Percentiles rank a stretch among this genome's conserved stretches.
phyloP scores from a whole-genome alignment of 2,888 invertebrate genomes.

The Orchesella flavescens region DNA sequence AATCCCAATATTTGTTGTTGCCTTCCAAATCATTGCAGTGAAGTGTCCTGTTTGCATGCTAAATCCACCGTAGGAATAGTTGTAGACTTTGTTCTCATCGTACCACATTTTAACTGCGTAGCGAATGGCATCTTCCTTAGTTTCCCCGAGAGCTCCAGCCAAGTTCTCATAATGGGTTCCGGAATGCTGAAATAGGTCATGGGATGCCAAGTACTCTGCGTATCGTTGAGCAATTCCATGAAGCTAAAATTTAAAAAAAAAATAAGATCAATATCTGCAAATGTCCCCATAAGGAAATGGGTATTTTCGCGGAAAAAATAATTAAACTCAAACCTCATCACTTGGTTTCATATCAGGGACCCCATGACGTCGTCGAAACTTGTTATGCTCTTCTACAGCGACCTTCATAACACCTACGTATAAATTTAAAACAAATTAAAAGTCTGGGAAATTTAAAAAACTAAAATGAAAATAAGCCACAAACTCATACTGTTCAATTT shows the following conservation, averaged over 20 bases:
- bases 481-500: no score
- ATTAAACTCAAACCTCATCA: no score
- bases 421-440: no score
- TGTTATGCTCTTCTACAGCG: constrained; percentile 12
- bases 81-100: constrained; percentile 39
- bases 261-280: no score
- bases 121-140: constrained; percentile 7
- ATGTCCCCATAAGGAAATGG: no score
- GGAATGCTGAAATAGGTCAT: constrained; percentile 9
- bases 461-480: no score
- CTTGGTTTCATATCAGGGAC: neutral
- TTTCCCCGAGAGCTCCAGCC: neutral
- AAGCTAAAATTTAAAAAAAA: neutral
- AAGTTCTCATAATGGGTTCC: constrained; percentile 11
- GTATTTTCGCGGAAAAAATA: no score
- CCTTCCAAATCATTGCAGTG: constrained; percentile 58
- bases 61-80: constrained; percentile 40
- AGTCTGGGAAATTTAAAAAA: no score
- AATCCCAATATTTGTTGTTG: constrained; percentile 37
- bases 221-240: constrained; percentile 13
- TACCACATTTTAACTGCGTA: constrained; percentile 50
- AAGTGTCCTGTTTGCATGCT: constrained; percentile 49
- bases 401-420: neutral
- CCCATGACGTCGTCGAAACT: neutral
- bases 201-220: constrained; percentile 5